Base-by-base conservation (phyloP, 1,140 invertebrate species). In the Zaprionus ghesquierei region DNA sequence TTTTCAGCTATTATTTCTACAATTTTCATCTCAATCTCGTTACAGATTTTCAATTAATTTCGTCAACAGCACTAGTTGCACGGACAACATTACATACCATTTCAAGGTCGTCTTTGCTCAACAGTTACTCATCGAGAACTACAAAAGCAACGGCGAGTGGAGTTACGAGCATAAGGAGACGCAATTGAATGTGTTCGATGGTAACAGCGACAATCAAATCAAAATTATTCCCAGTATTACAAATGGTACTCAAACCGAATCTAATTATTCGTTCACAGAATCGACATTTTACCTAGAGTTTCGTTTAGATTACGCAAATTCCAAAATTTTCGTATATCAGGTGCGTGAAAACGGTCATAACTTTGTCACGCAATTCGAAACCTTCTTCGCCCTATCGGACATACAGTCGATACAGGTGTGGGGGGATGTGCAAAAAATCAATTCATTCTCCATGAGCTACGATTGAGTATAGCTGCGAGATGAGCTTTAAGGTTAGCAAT, bases 1-100 rank as follows among this genome's bases (percentile, higher is more conserved):
- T 8, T 0, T n/a, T 6, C 2, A n/a, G 18, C 22, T 41, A 55
- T 13, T 18, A 12, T 33, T 59, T 49, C 51, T 10, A 18, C 23
- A 20, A 59, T n/a, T 38, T 46, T 29, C 27, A 8, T 27, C 58
- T 51, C 41, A 8, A 13, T 10, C 51, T 25, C 72, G 9, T 29
- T 66, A 35, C 62, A 92, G 91, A 69, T 92, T 90, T 71, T 92
- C 91, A 10, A 78, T 92, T 4, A 92, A 92, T 59, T 92, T 92
- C 56, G 89, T 86, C 5, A 89, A 90, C 62, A 81, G 77, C 29
- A 27, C 65, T 18, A 72, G 60, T 31, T 71, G 73, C 71, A 75
- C 89, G 54, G 73, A 82, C 27, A 78, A 90, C 61, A 87, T 92
- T 33, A 82, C 91, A 1, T 92, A 92, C 61, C 90, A 91, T 55